A percentile compares a stretch with the other conserved stretches of the same genome.
Evolutionary conservation across 2,113 vertebrate genomes (phyloP).

Genomic region (Tragelaphus buxtoni): DNA sequence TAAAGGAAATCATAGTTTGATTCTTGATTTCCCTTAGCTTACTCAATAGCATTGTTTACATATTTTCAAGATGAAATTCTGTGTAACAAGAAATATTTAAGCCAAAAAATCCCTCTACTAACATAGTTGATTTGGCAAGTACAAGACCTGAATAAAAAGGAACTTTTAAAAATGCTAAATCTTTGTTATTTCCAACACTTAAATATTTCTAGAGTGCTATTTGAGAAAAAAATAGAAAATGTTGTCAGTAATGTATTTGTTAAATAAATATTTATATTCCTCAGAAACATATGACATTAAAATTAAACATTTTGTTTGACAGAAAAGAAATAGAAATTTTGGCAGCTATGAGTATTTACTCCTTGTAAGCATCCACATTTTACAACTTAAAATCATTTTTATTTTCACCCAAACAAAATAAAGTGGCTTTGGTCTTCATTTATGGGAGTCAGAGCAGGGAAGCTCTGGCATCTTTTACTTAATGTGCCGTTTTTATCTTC

Average conservation of each 20-base stretch:
- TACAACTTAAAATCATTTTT: not conserved
- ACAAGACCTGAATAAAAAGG: not conserved
- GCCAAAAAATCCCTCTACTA: not conserved
- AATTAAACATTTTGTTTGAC: slow-evolving; percentile 10
- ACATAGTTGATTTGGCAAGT: not conserved
- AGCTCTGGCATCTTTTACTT: not conserved
- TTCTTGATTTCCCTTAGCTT: not conserved
- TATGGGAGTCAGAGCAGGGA: not conserved
- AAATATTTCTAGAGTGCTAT: not conserved
- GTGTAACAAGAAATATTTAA: not conserved
- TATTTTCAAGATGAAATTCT: not conserved
- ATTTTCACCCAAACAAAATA: not conserved
- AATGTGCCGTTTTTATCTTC: not conserved
- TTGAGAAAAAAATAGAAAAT: not conserved
- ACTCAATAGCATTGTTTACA: not conserved
- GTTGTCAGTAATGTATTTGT: not conserved
- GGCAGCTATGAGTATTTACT: not conserved
- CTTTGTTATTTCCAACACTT: not conserved
- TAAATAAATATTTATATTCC: slow-evolving; percentile 20
- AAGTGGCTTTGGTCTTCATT: not conserved
- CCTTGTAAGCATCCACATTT: not conserved
- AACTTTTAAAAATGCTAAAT: not conserved
- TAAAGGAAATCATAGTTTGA: not conserved
- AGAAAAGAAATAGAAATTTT: not conserved
- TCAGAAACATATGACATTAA: not conserved